phyloP scores from a whole-genome alignment of 2,113 vertebrate species.

The Engystomops pustulosus region DNA sequence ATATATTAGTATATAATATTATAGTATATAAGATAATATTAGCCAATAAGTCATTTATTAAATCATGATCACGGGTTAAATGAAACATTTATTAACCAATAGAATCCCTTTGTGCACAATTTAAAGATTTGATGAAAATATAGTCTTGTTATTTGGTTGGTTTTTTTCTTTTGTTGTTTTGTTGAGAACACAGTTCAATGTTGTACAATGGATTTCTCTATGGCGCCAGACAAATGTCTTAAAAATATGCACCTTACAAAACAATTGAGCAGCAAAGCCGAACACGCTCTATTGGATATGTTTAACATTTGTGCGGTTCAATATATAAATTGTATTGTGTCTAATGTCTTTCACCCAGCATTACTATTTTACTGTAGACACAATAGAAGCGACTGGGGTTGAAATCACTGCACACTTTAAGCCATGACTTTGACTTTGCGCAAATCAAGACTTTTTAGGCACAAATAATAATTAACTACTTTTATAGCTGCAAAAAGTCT shows the following conservation, averaged over 20 bases:
- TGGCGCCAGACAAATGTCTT: neutral
- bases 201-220: neutral
- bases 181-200: neutral
- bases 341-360: neutral
- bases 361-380: neutral
- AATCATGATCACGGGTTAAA: too few relatives aligned
- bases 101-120: too few relatives aligned
- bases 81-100: neutral
- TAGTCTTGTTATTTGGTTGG: neutral
- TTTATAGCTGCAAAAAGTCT: conserved; percentile 81
- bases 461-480: conserved; percentile 86
- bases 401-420: neutral
- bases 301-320: neutral
- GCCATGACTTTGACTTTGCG: conserved; percentile 37
- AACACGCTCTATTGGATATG: neutral
- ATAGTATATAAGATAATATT: too few relatives aligned
- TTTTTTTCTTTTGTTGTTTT: neutral
- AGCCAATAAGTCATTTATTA: neutral
- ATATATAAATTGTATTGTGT: conserved; percentile 10
- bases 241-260: neutral
- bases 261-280: neutral
- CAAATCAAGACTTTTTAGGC: conserved; percentile 79
- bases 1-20: too few relatives aligned
- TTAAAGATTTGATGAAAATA: neutral
- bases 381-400: neutral